Percentiles rank a stretch among this genome's conserved stretches.
Evolutionary conservation across 2,888 invertebrate species (phyloP).

Genomic region (Cheilosia grossa): DNA sequence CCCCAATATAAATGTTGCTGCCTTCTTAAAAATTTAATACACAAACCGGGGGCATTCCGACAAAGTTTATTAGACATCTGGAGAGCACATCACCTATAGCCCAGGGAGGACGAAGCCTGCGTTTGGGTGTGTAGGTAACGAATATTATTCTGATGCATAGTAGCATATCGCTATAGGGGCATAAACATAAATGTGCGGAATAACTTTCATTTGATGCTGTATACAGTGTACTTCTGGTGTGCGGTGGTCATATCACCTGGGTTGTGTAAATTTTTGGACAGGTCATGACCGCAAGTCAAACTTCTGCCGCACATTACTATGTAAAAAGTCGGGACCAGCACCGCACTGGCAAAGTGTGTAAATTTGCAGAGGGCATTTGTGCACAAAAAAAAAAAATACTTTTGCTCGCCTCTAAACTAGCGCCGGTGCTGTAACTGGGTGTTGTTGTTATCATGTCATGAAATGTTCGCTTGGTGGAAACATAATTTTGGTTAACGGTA

Average conservation of each 20-base stretch:
- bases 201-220: constrained; percentile 50
- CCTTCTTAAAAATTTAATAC: constrained; percentile 69
- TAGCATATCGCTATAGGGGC: constrained; percentile 2
- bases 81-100: constrained; percentile 3
- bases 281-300: constrained; percentile 72
- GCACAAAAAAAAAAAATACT: neutral
- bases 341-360: constrained; percentile 17
- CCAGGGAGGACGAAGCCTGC: constrained; percentile 29
- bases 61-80: constrained; percentile 39
- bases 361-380: constrained; percentile 17
- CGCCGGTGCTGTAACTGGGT: neutral
- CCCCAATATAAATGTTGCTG: constrained; percentile 41
- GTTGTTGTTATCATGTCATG: constrained; percentile 21
- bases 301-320: constrained; percentile 47
- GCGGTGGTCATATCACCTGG: constrained; percentile 59
- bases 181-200: constrained; percentile 17
- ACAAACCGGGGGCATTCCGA: constrained; percentile 26
- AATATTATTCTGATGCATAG: neutral
- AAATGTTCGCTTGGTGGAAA: constrained; percentile 21
- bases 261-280: constrained; percentile 65
- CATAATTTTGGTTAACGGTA: constrained; percentile 30
- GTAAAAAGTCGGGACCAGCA: constrained; percentile 37
- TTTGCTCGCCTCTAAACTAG: no score
- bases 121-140: neutral
- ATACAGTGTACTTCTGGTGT: neutral